These are phyloP conservation scores for Xanthostigma xanthostigma DNA, from an alignment of 2,888 invertebrate species.

Conservation along the genomic window DNA sequence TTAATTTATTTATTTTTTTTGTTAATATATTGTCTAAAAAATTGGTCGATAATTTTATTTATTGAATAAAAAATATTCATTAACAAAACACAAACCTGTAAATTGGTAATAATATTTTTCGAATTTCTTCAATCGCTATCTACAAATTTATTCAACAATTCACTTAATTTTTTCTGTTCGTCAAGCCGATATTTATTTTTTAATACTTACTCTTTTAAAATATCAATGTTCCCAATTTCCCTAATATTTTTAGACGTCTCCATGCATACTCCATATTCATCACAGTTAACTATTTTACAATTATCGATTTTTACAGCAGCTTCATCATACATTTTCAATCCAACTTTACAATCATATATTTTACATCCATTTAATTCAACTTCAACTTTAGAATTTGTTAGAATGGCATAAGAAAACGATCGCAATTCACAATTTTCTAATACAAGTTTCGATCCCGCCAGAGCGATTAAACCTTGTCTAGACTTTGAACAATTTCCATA, in stretches of 20 bases:
- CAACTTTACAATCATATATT: slow-evolving; percentile 22
- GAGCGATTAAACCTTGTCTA: slow-evolving; percentile 37
- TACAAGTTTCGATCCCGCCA: slow-evolving; percentile 28
- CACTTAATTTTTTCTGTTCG: too few species aligned
- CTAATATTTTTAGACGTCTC: slow-evolving; percentile 19
- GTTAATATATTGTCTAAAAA: too few species aligned
- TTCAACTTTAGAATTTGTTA: slow-evolving; percentile 27
- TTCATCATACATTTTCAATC: slow-evolving; percentile 30
- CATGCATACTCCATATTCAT: slow-evolving; percentile 33
- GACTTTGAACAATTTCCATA: slow-evolving; percentile 34
- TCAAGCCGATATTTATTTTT: too few species aligned
- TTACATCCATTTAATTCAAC: slow-evolving; percentile 23
- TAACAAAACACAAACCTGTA: too few species aligned
- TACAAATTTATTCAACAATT: too few species aligned
- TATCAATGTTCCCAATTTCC: too few species aligned
- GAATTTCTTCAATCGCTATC: too few species aligned
- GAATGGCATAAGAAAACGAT: slow-evolving; percentile 36
- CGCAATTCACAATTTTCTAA: slow-evolving; percentile 32
- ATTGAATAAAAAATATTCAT: too few species aligned
- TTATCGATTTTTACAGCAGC: slow-evolving; percentile 23
- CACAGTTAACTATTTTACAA: slow-evolving; percentile 29
- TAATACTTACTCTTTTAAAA: too few species aligned
- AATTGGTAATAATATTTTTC: too few species aligned
- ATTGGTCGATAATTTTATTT: too few species aligned
- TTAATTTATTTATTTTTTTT: too few species aligned